Evolutionary conservation across 2,797 vertebrate species (phyloP).

Genomic region (Poecilia gillii): DNA sequence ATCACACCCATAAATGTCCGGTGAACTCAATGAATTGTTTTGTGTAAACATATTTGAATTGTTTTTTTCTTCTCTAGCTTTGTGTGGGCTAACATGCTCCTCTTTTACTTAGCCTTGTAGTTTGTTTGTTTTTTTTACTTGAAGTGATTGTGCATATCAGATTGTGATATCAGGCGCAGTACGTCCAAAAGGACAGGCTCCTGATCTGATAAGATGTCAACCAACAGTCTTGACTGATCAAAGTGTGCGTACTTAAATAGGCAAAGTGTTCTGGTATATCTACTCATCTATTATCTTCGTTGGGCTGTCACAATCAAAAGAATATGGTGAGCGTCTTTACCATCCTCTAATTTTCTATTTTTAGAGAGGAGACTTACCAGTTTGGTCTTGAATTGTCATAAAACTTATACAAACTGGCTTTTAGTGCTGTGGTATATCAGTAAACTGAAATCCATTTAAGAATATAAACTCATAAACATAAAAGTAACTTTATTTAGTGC

Average conservation of each 20-base stretch:
- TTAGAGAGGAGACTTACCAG: neutral
- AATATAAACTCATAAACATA: neutral
- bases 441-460: neutral
- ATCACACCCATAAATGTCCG: neutral
- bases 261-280: neutral
- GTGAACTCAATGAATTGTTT: neutral
- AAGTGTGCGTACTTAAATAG: neutral
- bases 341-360: neutral
- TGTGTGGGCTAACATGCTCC: neutral
- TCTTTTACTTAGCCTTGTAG: neutral
- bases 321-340: neutral
- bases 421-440: neutral
- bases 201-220: slow-evolving; percentile 5
- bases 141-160: neutral
- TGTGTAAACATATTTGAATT: neutral
- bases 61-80: neutral
- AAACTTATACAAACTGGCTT: neutral
- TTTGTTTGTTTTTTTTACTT: neutral
- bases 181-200: neutral
- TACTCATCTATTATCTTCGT: neutral
- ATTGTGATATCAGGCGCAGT: neutral
- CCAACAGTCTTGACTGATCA: neutral
- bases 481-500: neutral
- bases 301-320: neutral
- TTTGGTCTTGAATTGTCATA: neutral